Percentiles rank a stretch among this genome's conserved stretches.
Evolutionary conservation across 2,888 invertebrate species (phyloP).

Genomic region (Archaeoteleia sp.): DNA sequence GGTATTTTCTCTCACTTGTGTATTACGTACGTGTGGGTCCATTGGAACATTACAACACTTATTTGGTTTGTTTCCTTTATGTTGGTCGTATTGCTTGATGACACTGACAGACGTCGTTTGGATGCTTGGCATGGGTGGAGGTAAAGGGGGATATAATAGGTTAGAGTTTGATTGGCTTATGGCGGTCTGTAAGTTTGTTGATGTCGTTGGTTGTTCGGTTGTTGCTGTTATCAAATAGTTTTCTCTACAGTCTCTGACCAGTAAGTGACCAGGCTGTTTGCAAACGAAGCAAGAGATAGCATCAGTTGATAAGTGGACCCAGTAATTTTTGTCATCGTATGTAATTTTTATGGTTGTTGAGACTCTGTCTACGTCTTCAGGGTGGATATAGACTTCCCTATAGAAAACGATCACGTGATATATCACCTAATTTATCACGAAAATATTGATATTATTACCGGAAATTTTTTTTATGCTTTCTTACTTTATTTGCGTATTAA

Average conservation of each 20-base stretch:
- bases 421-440: no score
- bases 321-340: slow-evolving; percentile 39
- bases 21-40: background rate
- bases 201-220: no score
- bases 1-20: background rate
- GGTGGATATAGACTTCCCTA: slow-evolving; percentile 30
- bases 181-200: no score
- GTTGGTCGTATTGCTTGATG: no score
- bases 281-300: slow-evolving; percentile 26
- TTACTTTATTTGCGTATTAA: no score
- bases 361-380: slow-evolving; percentile 29
- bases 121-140: background rate
- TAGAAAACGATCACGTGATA: slow-evolving; percentile 45
- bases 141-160: background rate
- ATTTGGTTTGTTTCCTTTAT: no score
- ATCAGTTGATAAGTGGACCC: slow-evolving; percentile 41
- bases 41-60: no score
- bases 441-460: no score
- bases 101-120: no score
- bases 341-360: slow-evolving; percentile 34
- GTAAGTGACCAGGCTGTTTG: slow-evolving; percentile 30
- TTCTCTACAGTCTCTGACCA: slow-evolving; percentile 3
- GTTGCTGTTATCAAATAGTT: no score
- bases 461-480: no score
- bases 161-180: no score